phyloP scores from a whole-genome alignment of 2,113 vertebrate genomes.

The Anarrhichthys ocellatus region DNA sequence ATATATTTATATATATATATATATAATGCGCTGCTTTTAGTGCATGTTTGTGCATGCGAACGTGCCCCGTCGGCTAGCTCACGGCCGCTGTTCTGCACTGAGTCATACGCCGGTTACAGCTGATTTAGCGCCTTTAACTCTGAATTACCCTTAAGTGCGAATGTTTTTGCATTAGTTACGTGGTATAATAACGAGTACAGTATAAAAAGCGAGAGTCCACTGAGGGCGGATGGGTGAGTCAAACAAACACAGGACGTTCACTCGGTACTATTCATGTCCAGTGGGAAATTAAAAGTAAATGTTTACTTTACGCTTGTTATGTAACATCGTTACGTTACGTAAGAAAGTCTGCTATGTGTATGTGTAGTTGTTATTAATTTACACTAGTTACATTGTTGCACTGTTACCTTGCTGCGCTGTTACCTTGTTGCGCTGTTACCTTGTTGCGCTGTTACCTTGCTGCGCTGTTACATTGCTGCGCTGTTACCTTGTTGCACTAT shows the following conservation, averaged over 20 bases:
- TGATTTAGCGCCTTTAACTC: background rate
- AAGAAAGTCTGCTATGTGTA: background rate
- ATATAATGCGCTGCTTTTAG: too few relatives aligned
- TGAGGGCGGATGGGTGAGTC: background rate
- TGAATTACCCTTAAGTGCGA: background rate
- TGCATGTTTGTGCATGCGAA: too few relatives aligned
- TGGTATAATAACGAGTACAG: background rate
- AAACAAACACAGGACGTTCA: background rate
- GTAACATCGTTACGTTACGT: background rate
- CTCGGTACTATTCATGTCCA: background rate
- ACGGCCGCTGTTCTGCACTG: background rate
- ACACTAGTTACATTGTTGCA: too few relatives aligned
- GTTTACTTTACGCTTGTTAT: background rate
- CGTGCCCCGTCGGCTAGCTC: too few relatives aligned
- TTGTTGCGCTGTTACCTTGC: too few relatives aligned
- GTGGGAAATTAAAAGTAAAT: background rate
- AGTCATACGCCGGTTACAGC: background rate
- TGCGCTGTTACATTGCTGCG: too few relatives aligned
- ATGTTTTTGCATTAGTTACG: background rate
- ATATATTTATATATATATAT: too few relatives aligned
- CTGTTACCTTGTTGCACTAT: background rate
- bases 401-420: background rate
- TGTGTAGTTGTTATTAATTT: too few relatives aligned
- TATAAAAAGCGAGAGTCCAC: background rate
- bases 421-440: background rate